Conservation (phyloP, 2,888 invertebrate genomes). For the Chorisops tibialis region DNA sequence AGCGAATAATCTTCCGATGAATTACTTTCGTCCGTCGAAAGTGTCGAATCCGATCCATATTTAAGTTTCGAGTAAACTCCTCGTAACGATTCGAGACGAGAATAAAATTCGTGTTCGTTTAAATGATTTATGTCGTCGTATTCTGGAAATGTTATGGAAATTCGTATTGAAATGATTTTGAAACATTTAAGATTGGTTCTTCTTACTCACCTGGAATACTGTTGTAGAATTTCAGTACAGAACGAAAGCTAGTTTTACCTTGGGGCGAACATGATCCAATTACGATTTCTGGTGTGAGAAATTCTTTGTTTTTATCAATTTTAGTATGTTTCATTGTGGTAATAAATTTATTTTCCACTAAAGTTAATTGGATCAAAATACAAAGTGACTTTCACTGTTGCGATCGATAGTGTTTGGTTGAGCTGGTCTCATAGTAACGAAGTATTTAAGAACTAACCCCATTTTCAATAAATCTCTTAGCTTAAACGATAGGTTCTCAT, state of each 20-base stretch:
- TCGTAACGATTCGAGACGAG: constrained; percentile 63
- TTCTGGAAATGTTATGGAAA: constrained; percentile 52
- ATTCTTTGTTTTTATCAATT: constrained; percentile 1
- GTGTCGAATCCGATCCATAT: constrained; percentile 34
- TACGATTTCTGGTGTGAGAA: neutral
- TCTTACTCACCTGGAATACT: constrained; percentile 63
- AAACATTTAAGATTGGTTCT: too few species aligned
- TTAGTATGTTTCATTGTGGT: neutral
- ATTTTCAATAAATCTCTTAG: too few species aligned
- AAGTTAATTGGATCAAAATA: too few species aligned
- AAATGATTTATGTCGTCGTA: constrained; percentile 74
- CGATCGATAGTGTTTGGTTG: constrained; percentile 12
- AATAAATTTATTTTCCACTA: too few species aligned
- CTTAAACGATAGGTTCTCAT: too few species aligned
- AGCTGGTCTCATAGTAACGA: too few species aligned
- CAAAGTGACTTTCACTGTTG: constrained; percentile 11
- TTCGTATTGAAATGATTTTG: too few species aligned
- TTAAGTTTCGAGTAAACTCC: constrained; percentile 52
- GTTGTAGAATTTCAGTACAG: constrained; percentile 68
- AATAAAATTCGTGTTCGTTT: constrained; percentile 71
- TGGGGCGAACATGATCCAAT: constrained; percentile 13
- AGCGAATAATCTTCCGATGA: constrained; percentile 28
- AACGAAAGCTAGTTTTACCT: constrained; percentile 43
- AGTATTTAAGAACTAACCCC: too few species aligned
- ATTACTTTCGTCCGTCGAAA: constrained; percentile 37